phyloP scores from a whole-genome alignment of 30 jellyfish, hydroid and myxozoan species.

The Turritopsis dohrnii region DNA sequence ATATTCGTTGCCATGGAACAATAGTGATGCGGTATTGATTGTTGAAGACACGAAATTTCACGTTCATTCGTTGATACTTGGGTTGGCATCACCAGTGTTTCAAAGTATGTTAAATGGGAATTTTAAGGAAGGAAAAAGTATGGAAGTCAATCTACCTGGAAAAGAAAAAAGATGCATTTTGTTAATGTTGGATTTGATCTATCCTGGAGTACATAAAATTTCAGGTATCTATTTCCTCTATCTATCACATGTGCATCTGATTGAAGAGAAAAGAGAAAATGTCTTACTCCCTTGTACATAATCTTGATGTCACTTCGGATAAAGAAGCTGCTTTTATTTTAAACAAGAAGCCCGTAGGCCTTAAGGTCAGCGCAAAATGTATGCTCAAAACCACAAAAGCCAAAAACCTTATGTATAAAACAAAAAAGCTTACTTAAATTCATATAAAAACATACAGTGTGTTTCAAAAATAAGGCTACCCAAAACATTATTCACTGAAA shows the following conservation, averaged over 20 bases:
- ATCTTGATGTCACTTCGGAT: too few relatives aligned
- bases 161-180: neutral
- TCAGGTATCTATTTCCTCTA: neutral
- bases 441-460: too few relatives aligned
- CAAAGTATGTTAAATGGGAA: neutral
- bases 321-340: too few relatives aligned
- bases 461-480: too few relatives aligned
- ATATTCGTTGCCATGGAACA: slow-evolving; percentile 25
- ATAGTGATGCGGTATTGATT: slow-evolving; percentile 10
- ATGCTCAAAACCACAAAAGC: too few relatives aligned
- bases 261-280: too few relatives aligned
- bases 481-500: too few relatives aligned
- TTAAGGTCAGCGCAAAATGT: too few relatives aligned
- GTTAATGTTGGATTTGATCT: neutral
- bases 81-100: slow-evolving; percentile 31
- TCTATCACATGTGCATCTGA: neutral
- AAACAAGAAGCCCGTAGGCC: too few relatives aligned
- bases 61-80: slow-evolving; percentile 30
- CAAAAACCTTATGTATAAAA: too few relatives aligned
- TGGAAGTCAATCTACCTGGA: slow-evolving; percentile 1
- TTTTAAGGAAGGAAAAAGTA: neutral
- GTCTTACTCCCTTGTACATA: too few relatives aligned
- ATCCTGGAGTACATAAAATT: neutral
- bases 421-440: too few relatives aligned
- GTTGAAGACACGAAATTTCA: slow-evolving; percentile 22